Percentiles rank a stretch among this genome's conserved stretches.
phyloP scores from a whole-genome alignment of 2,888 invertebrate species.

The Ectemnius continuus region DNA sequence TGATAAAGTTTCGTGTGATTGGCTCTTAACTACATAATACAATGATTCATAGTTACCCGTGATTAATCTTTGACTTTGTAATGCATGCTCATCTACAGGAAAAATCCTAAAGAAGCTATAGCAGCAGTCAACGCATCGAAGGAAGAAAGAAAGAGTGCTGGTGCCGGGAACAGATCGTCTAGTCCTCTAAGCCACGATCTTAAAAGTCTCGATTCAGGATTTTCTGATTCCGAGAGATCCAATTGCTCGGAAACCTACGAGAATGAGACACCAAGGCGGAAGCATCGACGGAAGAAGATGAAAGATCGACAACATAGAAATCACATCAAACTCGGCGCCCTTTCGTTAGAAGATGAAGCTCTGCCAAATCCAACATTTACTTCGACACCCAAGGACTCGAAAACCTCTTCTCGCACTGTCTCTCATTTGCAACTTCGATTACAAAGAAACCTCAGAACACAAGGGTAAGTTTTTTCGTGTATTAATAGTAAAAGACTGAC shows the following conservation, averaged over 20 bases:
- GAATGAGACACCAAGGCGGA: slow-evolving; percentile 45
- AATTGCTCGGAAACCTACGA: slow-evolving; percentile 63
- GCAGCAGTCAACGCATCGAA: slow-evolving; percentile 30
- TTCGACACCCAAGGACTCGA: slow-evolving; percentile 68
- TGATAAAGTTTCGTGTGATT: too few species aligned
- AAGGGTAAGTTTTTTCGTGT: slow-evolving; percentile 34
- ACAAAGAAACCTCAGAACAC: slow-evolving; percentile 5
- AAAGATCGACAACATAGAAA: slow-evolving; percentile 23
- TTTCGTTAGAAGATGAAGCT: slow-evolving; percentile 45
- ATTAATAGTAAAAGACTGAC: too few species aligned
- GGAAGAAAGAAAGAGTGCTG: slow-evolving; percentile 13
- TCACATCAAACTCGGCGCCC: slow-evolving; percentile 12
- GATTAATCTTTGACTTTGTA: background rate
- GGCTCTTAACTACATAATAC: too few species aligned
- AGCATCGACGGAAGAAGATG: slow-evolving; percentile 36
- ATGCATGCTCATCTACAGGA: background rate
- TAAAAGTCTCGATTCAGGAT: slow-evolving; percentile 90
- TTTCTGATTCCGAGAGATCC: slow-evolving; percentile 88
- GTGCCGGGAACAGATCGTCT: slow-evolving; percentile 46
- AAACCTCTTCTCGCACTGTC: too few species aligned
- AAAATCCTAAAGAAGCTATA: slow-evolving; percentile 24
- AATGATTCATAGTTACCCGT: too few species aligned
- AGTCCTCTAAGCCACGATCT: slow-evolving; percentile 67
- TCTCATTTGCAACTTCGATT: too few species aligned
- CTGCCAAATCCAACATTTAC: slow-evolving; percentile 66